A percentile compares a stretch with the other conserved stretches of the same genome.
These are phyloP conservation scores for Gymnocypris eckloni DNA, from an alignment of 2,797 vertebrate genomes.

Conservation along the genomic window DNA sequence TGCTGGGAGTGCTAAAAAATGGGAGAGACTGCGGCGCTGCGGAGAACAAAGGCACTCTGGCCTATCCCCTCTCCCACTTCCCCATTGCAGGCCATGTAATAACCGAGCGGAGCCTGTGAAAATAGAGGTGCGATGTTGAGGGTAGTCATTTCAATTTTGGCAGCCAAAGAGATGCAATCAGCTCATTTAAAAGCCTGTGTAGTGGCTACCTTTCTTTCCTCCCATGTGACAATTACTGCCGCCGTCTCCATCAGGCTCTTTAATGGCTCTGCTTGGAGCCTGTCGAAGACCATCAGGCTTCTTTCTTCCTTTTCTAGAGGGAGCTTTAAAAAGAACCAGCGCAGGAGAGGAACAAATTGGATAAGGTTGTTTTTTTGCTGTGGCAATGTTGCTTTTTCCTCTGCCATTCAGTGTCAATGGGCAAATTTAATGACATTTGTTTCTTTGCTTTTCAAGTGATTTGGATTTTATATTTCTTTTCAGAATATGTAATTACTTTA, in stretches of 20 bases:
- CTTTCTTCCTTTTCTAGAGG: constrained; percentile 29
- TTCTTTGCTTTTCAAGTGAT: not conserved
- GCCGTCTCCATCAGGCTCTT: constrained; percentile 61
- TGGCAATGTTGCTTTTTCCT: not conserved
- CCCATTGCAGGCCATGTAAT: constrained; percentile 68
- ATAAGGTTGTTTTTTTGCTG: constrained; percentile 24
- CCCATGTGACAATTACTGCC: constrained; percentile 64
- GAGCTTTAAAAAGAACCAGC: constrained; percentile 34
- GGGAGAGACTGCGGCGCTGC: constrained; percentile 23
- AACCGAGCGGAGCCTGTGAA: constrained; percentile 47
- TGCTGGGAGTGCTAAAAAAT: constrained; percentile 33
- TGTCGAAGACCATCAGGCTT: constrained; percentile 42
- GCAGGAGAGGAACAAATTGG: not conserved
- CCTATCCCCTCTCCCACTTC: constrained; percentile 26
- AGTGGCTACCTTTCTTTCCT: constrained; percentile 36
- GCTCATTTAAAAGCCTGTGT: constrained; percentile 54
- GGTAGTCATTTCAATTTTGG: constrained; percentile 72
- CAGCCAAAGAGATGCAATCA: constrained; percentile 70
- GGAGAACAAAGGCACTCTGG: constrained; percentile 66
- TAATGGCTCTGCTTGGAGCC: constrained; percentile 57
- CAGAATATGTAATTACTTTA: not conserved
- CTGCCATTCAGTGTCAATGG: not conserved
- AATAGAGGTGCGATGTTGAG: constrained; percentile 13
- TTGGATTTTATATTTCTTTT: not conserved
- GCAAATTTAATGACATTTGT: not conserved